These are phyloP conservation scores for Aphelenchoides besseyi DNA, from an alignment of 1,140 invertebrate genomes.

Conservation along the genomic window DNA sequence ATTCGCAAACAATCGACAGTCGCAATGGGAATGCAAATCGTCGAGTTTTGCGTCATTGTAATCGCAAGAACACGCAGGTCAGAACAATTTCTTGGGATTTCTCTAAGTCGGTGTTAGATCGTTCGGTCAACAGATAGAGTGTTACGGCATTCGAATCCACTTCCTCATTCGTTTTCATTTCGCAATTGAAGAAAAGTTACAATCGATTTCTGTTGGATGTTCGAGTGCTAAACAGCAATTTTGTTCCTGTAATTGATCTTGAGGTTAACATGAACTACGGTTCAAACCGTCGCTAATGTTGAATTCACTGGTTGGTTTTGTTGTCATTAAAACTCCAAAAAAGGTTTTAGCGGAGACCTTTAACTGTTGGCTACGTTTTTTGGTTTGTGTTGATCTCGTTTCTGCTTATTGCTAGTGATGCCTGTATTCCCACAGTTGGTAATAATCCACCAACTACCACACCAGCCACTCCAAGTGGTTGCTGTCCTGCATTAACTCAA, in stretches of 20 bases:
- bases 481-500: slow-evolving; percentile 18
- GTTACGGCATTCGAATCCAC: too few relatives aligned
- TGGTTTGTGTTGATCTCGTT: slow-evolving; percentile 1
- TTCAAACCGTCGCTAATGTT: not conserved
- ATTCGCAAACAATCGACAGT: too few relatives aligned
- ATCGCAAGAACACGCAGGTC: not conserved
- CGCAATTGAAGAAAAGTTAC: too few relatives aligned
- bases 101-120: too few relatives aligned
- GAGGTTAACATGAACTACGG: too few relatives aligned
- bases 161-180: too few relatives aligned
- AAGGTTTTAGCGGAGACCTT: slow-evolving; percentile 5
- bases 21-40: not conserved
- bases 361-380: not conserved
- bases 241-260: too few relatives aligned
- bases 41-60: not conserved
- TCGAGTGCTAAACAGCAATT: too few relatives aligned
- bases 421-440: not conserved
- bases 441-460: not conserved
- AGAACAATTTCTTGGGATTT: too few relatives aligned
- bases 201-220: too few relatives aligned
- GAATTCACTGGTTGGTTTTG: not conserved
- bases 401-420: not conserved
- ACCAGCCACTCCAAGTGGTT: slow-evolving; percentile 4
- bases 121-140: too few relatives aligned
- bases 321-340: not conserved